Evolutionary conservation across 2,797 vertebrate species (phyloP).

Genomic region (Micrastur ruficollis): DNA sequence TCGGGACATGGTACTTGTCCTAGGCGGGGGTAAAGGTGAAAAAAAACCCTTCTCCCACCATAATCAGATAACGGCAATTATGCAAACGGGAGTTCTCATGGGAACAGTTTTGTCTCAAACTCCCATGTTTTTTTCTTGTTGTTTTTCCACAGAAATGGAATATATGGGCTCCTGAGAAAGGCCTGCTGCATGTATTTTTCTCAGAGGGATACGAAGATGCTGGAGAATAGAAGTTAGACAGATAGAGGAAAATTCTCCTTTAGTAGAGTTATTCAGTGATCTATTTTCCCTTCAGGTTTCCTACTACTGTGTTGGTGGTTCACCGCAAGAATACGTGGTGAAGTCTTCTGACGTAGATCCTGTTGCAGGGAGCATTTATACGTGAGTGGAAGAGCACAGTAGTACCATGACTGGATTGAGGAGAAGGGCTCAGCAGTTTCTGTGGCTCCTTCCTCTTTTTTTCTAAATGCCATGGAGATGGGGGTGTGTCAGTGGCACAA

Average conservation of each 20-base stretch:
- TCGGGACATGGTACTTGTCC: background rate
- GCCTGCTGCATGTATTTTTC: background rate
- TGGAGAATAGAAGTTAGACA: background rate
- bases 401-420: background rate
- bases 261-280: background rate
- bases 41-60: background rate
- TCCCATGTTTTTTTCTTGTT: background rate
- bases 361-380: background rate
- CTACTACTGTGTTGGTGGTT: background rate
- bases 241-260: background rate
- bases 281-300: background rate
- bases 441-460: background rate
- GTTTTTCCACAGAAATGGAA: background rate
- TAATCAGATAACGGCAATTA: conserved; percentile 10
- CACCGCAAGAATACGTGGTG: background rate
- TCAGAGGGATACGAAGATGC: background rate
- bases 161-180: background rate
- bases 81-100: background rate
- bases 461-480: background rate
- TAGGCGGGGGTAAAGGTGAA: background rate
- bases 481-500: background rate
- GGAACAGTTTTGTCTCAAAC: background rate
- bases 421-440: background rate
- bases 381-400: background rate
- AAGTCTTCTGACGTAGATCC: background rate